Evolutionary conservation across 2,888 invertebrate genomes (phyloP), one percentile per base, ranked within the genome.

Genomic region (Bursaphelenchus okinawaensis): DNA sequence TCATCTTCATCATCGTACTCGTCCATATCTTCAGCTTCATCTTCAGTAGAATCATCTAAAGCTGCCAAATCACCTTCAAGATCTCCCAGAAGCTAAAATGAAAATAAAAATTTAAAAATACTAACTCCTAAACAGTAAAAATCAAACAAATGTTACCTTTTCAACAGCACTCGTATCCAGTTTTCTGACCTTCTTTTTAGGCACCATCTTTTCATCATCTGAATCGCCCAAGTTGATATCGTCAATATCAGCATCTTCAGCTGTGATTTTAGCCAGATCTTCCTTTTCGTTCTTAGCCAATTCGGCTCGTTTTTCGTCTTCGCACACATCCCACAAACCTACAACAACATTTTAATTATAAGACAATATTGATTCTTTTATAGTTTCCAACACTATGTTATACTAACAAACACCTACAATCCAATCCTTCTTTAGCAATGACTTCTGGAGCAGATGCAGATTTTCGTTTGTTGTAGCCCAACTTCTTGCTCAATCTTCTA

Each of bases 401-500:
- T 40, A 3, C n/a, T 40, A 40, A 1, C 12, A 12, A 52, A 12
- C 16, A 55, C 68, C 19, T n/a, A 68, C 68, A 20, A 50, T 65
- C 61, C 1, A 69, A 22, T 40, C 69, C 69, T n/a, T 65, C 66
- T 0, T 55, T 55, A 12, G 29, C 52, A 9, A 68, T 65, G 12
- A 61, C 31, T 26, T 54, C 26, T 1, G 69, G 69, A 51, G 60
- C 50, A 12, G 27, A 50, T 27, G 58, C 52, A 26, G 24, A 55
- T 57, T 68, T 68, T 12, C 68, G 56, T 28, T 65, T 68, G 24
- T 67, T 28, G 29, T 64, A 62, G n/a, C 69, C 68, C 24, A 68
- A 62, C 52, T 58, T 51, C 50, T 69, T 69, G 26, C 51, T 62
- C n/a, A 52, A 55, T 12, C 57, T 54, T 29, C 60, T 67, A 40